phyloP scores from a whole-genome alignment of 2,888 invertebrate genomes.

The Rutpela maculata region DNA sequence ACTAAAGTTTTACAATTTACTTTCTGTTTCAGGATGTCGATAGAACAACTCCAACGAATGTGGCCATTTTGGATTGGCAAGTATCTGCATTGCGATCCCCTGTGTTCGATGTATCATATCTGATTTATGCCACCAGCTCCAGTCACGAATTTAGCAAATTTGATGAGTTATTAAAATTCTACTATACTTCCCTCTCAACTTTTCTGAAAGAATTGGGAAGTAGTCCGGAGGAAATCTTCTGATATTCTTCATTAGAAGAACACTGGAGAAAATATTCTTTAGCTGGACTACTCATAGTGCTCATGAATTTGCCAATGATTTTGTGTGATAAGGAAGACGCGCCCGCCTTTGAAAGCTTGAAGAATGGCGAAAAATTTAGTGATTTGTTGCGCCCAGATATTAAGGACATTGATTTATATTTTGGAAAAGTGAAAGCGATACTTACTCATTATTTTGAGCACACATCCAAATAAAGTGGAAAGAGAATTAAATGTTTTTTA shows the following conservation, averaged over 20 bases:
- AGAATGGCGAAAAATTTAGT: too few relatives aligned
- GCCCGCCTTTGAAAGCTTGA: not conserved
- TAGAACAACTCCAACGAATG: slow-evolving; percentile 20
- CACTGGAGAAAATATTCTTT: slow-evolving; percentile 52
- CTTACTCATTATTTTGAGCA: slow-evolving; percentile 22
- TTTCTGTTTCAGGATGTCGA: not conserved
- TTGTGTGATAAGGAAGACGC: slow-evolving; percentile 48
- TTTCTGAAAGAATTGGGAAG: slow-evolving; percentile 59
- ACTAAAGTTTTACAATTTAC: too few relatives aligned
- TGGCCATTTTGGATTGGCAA: slow-evolving; percentile 39
- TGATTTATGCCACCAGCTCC: slow-evolving; percentile 12
- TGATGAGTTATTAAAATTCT: slow-evolving; percentile 62
- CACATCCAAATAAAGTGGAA: not conserved
- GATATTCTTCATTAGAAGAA: too few relatives aligned
- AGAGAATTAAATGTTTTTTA: too few relatives aligned
- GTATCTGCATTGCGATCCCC: slow-evolving; percentile 49
- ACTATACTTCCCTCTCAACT: slow-evolving; percentile 61
- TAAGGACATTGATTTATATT: slow-evolving; percentile 6
- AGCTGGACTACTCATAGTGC: slow-evolving; percentile 51
- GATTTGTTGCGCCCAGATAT: not conserved
- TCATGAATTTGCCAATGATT: slow-evolving; percentile 40
- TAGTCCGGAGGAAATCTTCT: slow-evolving; percentile 62
- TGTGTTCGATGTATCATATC: slow-evolving; percentile 58
- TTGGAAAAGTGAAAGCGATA: slow-evolving; percentile 5
- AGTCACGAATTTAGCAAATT: slow-evolving; percentile 50